Evolutionary conservation across 2,888 invertebrate species (phyloP).

Genomic region (Ichneumoninae sp.): DNA sequence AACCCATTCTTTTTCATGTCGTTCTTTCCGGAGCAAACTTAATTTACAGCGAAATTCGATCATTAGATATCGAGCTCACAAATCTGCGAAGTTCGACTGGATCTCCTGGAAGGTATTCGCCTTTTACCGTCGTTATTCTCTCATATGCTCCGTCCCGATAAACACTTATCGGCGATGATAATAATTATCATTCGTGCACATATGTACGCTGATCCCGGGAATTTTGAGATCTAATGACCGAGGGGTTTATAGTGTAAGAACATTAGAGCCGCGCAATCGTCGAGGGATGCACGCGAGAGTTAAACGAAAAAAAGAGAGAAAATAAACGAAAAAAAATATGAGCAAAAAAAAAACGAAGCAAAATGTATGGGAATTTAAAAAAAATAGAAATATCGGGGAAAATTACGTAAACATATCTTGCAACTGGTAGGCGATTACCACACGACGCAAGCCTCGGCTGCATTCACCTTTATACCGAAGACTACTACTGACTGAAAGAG

Average conservation of each 20-base stretch:
- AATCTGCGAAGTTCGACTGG: not conserved
- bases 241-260: constrained; percentile 16
- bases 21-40: not conserved
- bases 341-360: not conserved
- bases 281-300: constrained; percentile 42
- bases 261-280: constrained; percentile 41
- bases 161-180: constrained; percentile 24
- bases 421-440: constrained; percentile 78
- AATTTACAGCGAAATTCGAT: not conserved
- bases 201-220: constrained; percentile 30
- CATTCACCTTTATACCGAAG: constrained; percentile 74
- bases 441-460: constrained; percentile 66
- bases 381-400: constrained; percentile 69
- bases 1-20: not conserved
- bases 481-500: constrained; percentile 63
- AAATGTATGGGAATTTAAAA: not conserved
- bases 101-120: not conserved
- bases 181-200: constrained; percentile 37
- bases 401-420: constrained; percentile 82
- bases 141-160: constrained; percentile 19
- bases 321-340: not conserved
- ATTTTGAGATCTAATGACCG: constrained; percentile 58
- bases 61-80: not conserved
- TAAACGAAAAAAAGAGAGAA: constrained; percentile 11
- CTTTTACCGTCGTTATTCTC: constrained; percentile 20